phyloP scores from a whole-genome alignment of 2,888 invertebrate genomes.

The Mystacides longicornis region DNA sequence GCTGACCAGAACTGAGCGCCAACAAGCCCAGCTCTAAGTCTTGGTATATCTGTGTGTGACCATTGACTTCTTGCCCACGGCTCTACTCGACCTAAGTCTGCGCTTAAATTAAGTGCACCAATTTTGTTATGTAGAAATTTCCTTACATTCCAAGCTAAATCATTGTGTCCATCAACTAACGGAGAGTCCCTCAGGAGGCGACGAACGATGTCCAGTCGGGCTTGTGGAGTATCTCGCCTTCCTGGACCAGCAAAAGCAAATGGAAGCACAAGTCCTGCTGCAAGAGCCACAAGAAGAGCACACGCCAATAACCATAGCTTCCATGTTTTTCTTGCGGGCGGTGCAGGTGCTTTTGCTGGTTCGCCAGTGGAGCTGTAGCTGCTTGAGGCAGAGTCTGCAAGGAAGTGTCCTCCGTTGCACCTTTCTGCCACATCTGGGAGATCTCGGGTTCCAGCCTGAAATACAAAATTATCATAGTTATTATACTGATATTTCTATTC shows the following conservation, averaged over 20 bases:
- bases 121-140: slow-evolving; percentile 82
- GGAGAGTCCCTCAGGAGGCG: slow-evolving; percentile 62
- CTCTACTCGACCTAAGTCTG: slow-evolving; percentile 58
- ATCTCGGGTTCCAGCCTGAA: slow-evolving; percentile 34
- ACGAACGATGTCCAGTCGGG: slow-evolving; percentile 57
- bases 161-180: slow-evolving; percentile 76
- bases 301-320: slow-evolving; percentile 51
- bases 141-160: slow-evolving; percentile 82
- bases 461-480: not conserved
- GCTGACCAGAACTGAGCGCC: slow-evolving; percentile 92
- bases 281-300: slow-evolving; percentile 51
- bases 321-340: slow-evolving; percentile 36
- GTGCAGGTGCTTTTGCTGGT: slow-evolving; percentile 33
- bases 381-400: slow-evolving; percentile 38
- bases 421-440: slow-evolving; percentile 49
- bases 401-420: slow-evolving; percentile 41
- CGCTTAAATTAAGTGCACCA: slow-evolving; percentile 57
- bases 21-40: slow-evolving; percentile 72
- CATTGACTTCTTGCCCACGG: slow-evolving; percentile 82
- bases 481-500: not conserved
- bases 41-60: slow-evolving; percentile 89
- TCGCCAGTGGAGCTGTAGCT: slow-evolving; percentile 48
- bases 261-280: slow-evolving; percentile 53
- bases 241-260: slow-evolving; percentile 43
- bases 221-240: slow-evolving; percentile 50